Evolutionary conservation across 2,888 invertebrate genomes (phyloP).

Genomic region (Fabriciana adippe): DNA sequence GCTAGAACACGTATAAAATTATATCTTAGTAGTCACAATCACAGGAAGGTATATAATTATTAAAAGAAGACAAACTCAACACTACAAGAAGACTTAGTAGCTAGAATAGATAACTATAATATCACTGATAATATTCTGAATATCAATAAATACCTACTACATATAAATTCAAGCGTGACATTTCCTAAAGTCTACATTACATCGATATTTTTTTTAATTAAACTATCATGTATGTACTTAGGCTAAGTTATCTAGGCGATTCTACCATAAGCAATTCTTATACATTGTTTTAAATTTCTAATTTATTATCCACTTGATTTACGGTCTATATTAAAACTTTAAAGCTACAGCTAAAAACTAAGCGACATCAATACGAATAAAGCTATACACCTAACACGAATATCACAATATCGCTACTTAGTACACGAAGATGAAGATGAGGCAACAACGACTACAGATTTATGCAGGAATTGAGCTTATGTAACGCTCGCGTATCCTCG

Average conservation of each 20-base stretch:
- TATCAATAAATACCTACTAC: constrained; percentile 29
- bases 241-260: constrained; percentile 64
- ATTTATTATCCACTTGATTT: constrained; percentile 36
- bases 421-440: constrained; percentile 59
- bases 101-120: constrained; percentile 38
- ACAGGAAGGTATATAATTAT: constrained; percentile 73
- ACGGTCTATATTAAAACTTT: constrained; percentile 33
- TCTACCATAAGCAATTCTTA: constrained; percentile 47
- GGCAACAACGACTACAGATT: constrained; percentile 55
- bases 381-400: constrained; percentile 63
- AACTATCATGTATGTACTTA: constrained; percentile 45
- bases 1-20: constrained; percentile 77
- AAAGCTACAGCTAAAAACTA: constrained; percentile 38
- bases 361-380: constrained; percentile 49
- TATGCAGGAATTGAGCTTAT: constrained; percentile 48
- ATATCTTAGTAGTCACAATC: constrained; percentile 72
- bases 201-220: constrained; percentile 39
- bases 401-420: constrained; percentile 75
- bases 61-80: constrained; percentile 65
- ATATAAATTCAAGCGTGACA: constrained; percentile 28
- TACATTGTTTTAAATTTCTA: constrained; percentile 30
- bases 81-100: constrained; percentile 48
- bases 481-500: constrained; percentile 42
- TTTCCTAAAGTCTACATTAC: constrained; percentile 52
- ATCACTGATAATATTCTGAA: constrained; percentile 33